These are phyloP conservation scores for Matsumyia berberina DNA, from an alignment of 2,888 invertebrate genomes.

Conservation along the genomic window DNA sequence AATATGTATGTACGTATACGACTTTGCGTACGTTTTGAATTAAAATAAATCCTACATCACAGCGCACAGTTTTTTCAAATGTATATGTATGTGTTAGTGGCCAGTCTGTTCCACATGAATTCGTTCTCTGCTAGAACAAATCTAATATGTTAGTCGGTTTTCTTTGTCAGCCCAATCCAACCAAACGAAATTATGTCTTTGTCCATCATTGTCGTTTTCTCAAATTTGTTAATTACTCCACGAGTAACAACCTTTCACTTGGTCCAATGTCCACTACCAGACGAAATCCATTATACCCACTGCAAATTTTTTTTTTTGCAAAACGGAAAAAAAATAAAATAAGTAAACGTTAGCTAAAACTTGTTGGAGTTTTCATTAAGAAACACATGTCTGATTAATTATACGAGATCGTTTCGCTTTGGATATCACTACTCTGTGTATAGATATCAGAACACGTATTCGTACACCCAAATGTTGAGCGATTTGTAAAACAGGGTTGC, in stretches of 20 bases:
- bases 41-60: too few relatives aligned
- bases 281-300: not conserved
- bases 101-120: too few relatives aligned
- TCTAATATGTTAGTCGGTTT: too few relatives aligned
- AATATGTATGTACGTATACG: too few relatives aligned
- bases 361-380: constrained; percentile 41
- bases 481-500: constrained; percentile 1
- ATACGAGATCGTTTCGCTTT: constrained; percentile 28
- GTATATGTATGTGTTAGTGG: too few relatives aligned
- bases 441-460: not conserved
- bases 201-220: too few relatives aligned
- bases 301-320: too few relatives aligned
- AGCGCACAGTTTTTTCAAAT: too few relatives aligned
- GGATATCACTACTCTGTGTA: constrained; percentile 12
- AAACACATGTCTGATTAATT: constrained; percentile 56
- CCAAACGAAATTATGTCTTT: too few relatives aligned
- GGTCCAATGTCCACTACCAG: not conserved
- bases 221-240: not conserved
- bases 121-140: too few relatives aligned
- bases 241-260: not conserved
- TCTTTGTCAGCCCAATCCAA: too few relatives aligned
- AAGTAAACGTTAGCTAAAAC: not conserved
- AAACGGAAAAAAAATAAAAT: not conserved
- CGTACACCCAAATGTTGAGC: not conserved
- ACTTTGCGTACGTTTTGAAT: too few relatives aligned